phyloP scores from a whole-genome alignment of 2,797 vertebrate species.

The Xenops minutus region DNA sequence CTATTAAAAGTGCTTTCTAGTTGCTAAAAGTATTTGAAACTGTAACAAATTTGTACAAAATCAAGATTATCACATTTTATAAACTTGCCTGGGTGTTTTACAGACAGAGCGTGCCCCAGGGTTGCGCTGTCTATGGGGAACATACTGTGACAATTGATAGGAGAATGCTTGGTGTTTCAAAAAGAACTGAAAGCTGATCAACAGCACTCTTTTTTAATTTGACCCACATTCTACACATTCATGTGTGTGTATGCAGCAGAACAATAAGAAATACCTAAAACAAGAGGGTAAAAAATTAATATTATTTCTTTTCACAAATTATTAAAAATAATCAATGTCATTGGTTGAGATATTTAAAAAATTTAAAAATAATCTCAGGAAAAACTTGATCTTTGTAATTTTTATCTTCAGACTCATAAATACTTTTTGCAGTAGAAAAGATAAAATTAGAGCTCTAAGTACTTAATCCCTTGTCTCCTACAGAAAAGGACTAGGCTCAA shows the following conservation, averaged over 20 bases:
- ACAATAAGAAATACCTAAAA: not conserved
- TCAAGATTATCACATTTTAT: not conserved
- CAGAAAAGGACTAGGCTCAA: constrained; percentile 4
- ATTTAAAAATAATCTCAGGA: not conserved
- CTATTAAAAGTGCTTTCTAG: not conserved
- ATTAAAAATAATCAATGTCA: not conserved
- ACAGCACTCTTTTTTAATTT: not conserved
- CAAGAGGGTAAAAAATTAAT: not conserved
- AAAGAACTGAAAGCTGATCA: not conserved
- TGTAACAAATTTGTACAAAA: not conserved
- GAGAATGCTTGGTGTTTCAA: not conserved
- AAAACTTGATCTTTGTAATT: not conserved
- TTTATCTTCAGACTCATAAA: not conserved
- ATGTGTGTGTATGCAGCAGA: not conserved
- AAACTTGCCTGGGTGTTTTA: not conserved
- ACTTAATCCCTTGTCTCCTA: constrained; percentile 6
- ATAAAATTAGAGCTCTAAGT: not conserved
- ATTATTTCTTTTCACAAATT: accelerated
- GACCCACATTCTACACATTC: not conserved
- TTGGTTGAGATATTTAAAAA: not conserved
- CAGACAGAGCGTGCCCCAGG: not conserved
- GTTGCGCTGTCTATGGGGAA: not conserved
- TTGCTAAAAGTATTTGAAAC: not conserved
- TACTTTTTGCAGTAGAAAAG: not conserved
- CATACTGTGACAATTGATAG: not conserved